Evolutionary conservation across 2,888 invertebrate genomes (phyloP), one percentile per base, ranked within the genome.

Genomic region (Prosapia bicincta): DNA sequence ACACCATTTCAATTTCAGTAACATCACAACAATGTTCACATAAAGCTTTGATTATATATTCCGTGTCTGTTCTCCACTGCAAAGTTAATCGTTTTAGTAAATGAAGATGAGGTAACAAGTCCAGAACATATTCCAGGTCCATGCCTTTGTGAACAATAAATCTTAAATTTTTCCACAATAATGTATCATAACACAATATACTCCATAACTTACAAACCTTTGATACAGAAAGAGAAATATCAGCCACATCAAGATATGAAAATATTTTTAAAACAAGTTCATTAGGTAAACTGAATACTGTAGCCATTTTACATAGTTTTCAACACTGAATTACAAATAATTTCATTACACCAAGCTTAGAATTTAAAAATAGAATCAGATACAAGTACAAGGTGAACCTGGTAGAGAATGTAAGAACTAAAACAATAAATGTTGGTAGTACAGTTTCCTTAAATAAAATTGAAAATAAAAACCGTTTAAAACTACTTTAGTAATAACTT

Each of bases 261-360:
- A 76, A 76, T 20, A 76, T 65, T 73, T 66, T 66, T 23, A 76
- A 32, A 23, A 76, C 70, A 23, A 76, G 38, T 30, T 73, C 73
- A 38, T 73, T 70, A 0, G 76, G 76, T 26, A 76, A 28, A 24
- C 70, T 32, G 26, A 26, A 26, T 28, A 72, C 54, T 23, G 72
- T 67, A n/a, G 72, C 38, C 72, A 72, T 72, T 72, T 26, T 28
- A 54, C 54, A 54, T 54, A 54, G 54, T 20, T 54, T 54, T 10
- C n/a, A 23, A 38, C 38, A 28, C 38, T 54, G 65, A 25, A n/a
- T n/a, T n/a, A n/a, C n/a, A n/a, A n/a, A n/a, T 71, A 24, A 10
- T 3, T 71, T 54, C n/a, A 54, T 54, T 54, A 20, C 54, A 54
- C 54, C 13, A n/a, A n/a, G n/a, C n/a, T n/a, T n/a, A n/a, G n/a